These are phyloP conservation scores for Eulacestoma nigropectus DNA, from an alignment of 2,113 vertebrate species.

Conservation along the genomic window DNA sequence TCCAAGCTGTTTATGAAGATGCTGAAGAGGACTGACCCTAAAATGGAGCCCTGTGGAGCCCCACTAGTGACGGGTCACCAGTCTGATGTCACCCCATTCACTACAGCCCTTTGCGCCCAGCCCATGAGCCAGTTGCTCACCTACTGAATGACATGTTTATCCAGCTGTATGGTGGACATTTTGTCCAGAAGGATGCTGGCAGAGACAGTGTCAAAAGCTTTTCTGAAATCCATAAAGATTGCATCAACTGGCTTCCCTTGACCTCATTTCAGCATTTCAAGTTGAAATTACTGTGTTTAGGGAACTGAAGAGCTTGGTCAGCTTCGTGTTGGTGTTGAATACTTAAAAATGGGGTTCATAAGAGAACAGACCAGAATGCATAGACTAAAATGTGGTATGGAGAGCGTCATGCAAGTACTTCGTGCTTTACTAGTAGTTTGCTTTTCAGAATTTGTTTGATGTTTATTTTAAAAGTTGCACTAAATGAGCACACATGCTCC, in stretches of 20 bases:
- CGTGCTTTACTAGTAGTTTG: background rate
- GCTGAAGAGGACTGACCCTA: background rate
- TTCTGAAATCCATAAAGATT: background rate
- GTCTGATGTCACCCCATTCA: background rate
- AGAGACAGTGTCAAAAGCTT: background rate
- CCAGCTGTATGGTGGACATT: background rate
- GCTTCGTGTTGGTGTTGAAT: background rate
- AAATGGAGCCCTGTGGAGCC: background rate
- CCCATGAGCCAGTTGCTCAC: background rate
- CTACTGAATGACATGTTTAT: background rate
- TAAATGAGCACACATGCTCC: background rate
- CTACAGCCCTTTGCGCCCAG: fast-evolving
- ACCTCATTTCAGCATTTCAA: background rate
- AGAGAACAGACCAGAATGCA: background rate
- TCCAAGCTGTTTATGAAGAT: background rate
- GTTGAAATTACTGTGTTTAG: background rate
- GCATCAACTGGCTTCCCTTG: background rate
- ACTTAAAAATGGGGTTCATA: background rate
- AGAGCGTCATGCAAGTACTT: background rate
- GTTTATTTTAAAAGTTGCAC: background rate
- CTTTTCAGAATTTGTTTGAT: background rate
- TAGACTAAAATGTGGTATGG: background rate
- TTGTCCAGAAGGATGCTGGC: background rate
- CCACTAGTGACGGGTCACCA: background rate
- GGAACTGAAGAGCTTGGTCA: background rate